phyloP scores from a whole-genome alignment of 2,888 invertebrate genomes.

The Drosophila demipolita region DNA sequence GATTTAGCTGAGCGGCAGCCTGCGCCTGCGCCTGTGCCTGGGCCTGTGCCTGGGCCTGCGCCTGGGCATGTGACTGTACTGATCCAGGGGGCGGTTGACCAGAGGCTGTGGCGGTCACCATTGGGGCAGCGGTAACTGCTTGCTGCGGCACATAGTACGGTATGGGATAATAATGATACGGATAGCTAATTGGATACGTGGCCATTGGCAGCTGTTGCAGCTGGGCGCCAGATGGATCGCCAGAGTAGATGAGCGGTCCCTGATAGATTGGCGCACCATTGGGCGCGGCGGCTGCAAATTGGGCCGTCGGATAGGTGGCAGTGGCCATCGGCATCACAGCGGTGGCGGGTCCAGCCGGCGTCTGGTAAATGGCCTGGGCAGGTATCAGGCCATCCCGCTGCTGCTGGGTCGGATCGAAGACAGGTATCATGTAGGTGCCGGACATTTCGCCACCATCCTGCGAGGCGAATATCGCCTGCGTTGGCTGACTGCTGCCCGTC shows the following conservation, averaged over 20 bases:
- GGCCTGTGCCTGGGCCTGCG: constrained; percentile 28
- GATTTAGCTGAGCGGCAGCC: constrained; percentile 70
- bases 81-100: constrained; percentile 45
- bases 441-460: constrained; percentile 83
- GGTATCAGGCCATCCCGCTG: constrained; percentile 82
- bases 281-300: constrained; percentile 79
- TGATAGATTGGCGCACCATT: constrained; percentile 83
- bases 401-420: constrained; percentile 84
- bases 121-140: constrained; percentile 80
- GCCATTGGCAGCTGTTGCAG: constrained; percentile 84
- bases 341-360: constrained; percentile 75
- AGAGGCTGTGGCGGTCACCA: constrained; percentile 73
- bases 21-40: constrained; percentile 46
- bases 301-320: constrained; percentile 83
- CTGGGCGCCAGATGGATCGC: constrained; percentile 83
- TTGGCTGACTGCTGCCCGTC: constrained; percentile 62
- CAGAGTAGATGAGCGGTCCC: constrained; percentile 84
- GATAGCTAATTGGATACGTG: constrained; percentile 84
- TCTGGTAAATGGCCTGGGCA: constrained; percentile 83
- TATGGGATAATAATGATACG: constrained; percentile 85
- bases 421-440: constrained; percentile 84
- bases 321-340: constrained; percentile 83
- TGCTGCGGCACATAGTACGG: constrained; percentile 85
- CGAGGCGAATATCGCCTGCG: constrained; percentile 59
- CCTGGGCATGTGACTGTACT: constrained; percentile 22